Evolutionary conservation across 1,140 invertebrate genomes (phyloP).

Genomic region (Ctenoplectra terminalis): DNA sequence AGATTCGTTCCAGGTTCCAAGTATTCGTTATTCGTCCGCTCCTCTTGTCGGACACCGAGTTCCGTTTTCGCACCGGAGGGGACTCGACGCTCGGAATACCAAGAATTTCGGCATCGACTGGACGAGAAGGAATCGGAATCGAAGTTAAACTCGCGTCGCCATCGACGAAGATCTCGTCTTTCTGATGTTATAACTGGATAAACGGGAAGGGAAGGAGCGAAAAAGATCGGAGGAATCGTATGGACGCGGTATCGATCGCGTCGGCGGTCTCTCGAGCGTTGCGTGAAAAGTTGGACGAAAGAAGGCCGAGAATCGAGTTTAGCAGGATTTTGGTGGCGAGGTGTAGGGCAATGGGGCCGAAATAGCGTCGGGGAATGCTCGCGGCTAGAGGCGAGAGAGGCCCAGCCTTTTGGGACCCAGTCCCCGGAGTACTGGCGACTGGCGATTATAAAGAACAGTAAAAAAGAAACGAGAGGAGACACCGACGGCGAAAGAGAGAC

Average conservation of each 20-base stretch:
- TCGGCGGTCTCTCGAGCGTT: too few species aligned
- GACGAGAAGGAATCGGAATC: neutral
- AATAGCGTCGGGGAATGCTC: conserved; percentile 78
- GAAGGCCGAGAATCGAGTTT: conserved; percentile 55
- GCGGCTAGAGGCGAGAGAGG: conserved; percentile 75
- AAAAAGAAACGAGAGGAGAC: conserved; percentile 78
- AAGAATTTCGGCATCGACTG: conserved; percentile 42
- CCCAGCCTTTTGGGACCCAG: conserved; percentile 70
- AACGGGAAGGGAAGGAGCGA: too few species aligned
- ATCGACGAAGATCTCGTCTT: too few species aligned
- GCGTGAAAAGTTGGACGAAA: conserved; percentile 25
- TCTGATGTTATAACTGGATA: too few species aligned
- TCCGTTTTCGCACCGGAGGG: conserved; percentile 56
- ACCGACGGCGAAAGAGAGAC: conserved; percentile 35
- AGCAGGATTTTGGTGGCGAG: conserved; percentile 63
- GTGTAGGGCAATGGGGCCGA: conserved; percentile 54
- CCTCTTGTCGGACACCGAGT: conserved; percentile 35
- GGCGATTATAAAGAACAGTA: conserved; percentile 83
- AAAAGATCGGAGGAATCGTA: too few species aligned
- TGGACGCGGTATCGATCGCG: too few species aligned
- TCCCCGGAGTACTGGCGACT: conserved; percentile 74
- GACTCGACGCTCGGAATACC: conserved; percentile 54
- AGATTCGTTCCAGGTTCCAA: conserved; percentile 73
- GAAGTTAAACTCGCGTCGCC: too few species aligned
- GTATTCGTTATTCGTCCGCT: conserved; percentile 75